A percentile compares a stretch with the other conserved stretches of the same genome.
Evolutionary conservation across 2,888 invertebrate genomes (phyloP).

Genomic region (Troides oblongomaculatus): DNA sequence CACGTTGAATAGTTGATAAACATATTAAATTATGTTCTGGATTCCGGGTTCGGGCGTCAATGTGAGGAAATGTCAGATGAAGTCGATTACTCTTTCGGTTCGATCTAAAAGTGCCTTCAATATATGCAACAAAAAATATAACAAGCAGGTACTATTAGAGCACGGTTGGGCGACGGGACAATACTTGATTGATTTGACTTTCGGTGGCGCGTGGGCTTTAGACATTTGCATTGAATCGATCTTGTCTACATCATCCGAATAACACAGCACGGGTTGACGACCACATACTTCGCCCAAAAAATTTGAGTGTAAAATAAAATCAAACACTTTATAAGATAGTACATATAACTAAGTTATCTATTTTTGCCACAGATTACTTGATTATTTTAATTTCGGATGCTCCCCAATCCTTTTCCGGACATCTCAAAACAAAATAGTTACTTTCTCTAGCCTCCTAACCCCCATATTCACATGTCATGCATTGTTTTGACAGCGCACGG

Average conservation of each 20-base stretch:
- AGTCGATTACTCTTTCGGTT: slow-evolving; percentile 55
- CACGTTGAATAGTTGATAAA: slow-evolving; percentile 40
- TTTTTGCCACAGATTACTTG: slow-evolving; percentile 33
- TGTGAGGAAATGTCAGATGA: slow-evolving; percentile 64
- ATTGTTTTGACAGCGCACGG: slow-evolving; percentile 64
- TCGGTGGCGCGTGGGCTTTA: slow-evolving; percentile 51
- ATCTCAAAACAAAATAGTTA: slow-evolving; percentile 66
- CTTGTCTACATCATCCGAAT: slow-evolving; percentile 57
- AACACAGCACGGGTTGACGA: slow-evolving; percentile 50
- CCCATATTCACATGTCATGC: slow-evolving; percentile 60
- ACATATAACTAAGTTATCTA: neutral
- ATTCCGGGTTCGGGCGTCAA: slow-evolving; percentile 72
- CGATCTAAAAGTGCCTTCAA: slow-evolving; percentile 67
- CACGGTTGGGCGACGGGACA: slow-evolving; percentile 45
- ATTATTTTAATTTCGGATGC: slow-evolving; percentile 45
- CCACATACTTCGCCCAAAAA: slow-evolving; percentile 34
- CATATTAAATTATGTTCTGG: slow-evolving; percentile 48
- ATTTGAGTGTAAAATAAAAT: slow-evolving; percentile 1
- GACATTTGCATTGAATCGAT: slow-evolving; percentile 75
- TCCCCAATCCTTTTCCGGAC: slow-evolving; percentile 45
- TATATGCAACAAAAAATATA: slow-evolving; percentile 57
- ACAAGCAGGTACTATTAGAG: slow-evolving; percentile 42
- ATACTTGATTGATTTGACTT: slow-evolving; percentile 64
- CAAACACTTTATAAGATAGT: neutral
- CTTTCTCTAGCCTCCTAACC: slow-evolving; percentile 80